Base-by-base conservation (phyloP, 2,113 vertebrate species). In the Stigmatopora nigra region DNA sequence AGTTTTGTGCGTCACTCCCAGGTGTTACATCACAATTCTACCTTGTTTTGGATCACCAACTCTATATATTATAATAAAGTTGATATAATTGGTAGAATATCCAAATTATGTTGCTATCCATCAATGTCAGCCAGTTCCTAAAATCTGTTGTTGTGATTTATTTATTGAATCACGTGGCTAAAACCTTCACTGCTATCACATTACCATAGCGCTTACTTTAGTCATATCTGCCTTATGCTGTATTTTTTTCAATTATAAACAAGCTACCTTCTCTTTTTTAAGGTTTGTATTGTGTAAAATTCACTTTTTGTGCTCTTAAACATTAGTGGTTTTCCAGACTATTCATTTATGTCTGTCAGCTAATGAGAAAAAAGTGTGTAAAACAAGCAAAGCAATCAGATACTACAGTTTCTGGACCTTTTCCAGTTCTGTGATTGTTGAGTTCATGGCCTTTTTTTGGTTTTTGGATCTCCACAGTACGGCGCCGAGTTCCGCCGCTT, bases 401-500 rank as follows among this genome's bases (percentile, higher is more conserved):
- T 41, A 7, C 38, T 8, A 41, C 38, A 41, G 38, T 41, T 10
- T 41, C 9, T 8, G 38, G 6, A 41, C 38, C 38, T 10, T 8
- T 7, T 41, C 9, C 38, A 10, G 38, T 41, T 41, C 38, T 41
- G 38, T 41, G 7, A 41, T 8, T 10, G 17, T 17, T 49, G 16
- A 4, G 15, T 15, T 49, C 11, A 13, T 1, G 10, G 10, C 31
- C 17, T 63, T 14, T 49, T 15, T 47, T 53, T n/a, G 61, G 4
- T 14, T 64, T 13, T 36, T 76, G 38, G 68, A 55, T 84, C 84
- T 78, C 20, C 0, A 19, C 72, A 99, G 97, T 99, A 97, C 85
- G 97, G 94, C 63, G 97, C 97, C 1, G 97, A 99, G 84, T 99
- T 99, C 84, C 92, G 97, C 66, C 92, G 96, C 70, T 98, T 99